These are phyloP conservation scores for Trematomus loennbergii DNA, from an alignment of 2,113 vertebrate genomes.

Conservation along the genomic window DNA sequence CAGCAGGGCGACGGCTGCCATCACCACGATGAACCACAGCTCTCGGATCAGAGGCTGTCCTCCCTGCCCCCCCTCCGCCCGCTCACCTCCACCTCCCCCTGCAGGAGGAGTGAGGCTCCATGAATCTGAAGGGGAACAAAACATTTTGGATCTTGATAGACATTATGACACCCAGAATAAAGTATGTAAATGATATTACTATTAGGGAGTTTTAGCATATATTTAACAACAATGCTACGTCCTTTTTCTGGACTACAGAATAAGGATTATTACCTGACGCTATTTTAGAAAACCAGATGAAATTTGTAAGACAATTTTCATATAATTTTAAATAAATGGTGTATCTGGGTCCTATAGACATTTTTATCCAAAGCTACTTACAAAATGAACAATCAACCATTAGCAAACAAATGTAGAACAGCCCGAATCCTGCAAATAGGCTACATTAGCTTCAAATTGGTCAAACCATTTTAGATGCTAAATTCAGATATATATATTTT, in stretches of 20 bases:
- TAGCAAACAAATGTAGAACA: neutral
- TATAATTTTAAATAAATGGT: too few relatives aligned
- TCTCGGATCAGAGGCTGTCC: conserved; percentile 81
- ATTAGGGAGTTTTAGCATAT: too few relatives aligned
- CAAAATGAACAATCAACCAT: too few relatives aligned
- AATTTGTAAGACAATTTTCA: neutral
- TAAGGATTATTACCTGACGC: neutral
- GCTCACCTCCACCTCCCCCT: conserved; percentile 74
- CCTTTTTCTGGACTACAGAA: neutral
- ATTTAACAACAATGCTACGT: too few relatives aligned
- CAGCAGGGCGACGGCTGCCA: conserved; percentile 89
- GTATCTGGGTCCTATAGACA: too few relatives aligned
- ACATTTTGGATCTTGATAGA: neutral
- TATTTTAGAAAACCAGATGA: neutral
- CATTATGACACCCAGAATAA: neutral
- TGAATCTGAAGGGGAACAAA: conserved; percentile 75
- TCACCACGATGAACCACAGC: conserved; percentile 94
- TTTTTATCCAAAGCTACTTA: too few relatives aligned
- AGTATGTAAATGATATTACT: too few relatives aligned
- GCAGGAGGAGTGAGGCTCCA: conserved; percentile 84
- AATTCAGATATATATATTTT: too few relatives aligned
- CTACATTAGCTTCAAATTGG: too few relatives aligned
- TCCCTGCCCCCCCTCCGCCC: conserved; percentile 79
- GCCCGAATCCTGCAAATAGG: too few relatives aligned
- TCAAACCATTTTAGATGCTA: too few relatives aligned